These are phyloP conservation scores for human DNA, from an alignment of 2,113 vertebrate genomes.

Conservation along the genomic window GRCh38 chr12:115526001-115526500, in stretches of 20 bases:
- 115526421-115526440: not conserved
- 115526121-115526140: not conserved
- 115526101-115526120: not conserved
- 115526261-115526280: not conserved
- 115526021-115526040: not conserved
- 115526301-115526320: not conserved
- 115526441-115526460: not conserved
- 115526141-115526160: not conserved
- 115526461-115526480: not conserved
- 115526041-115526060: not conserved
- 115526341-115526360: not conserved
- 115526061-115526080: not conserved
- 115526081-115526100: not conserved
- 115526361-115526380: not conserved
- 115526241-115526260: not conserved
- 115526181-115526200: not conserved
- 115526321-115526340: not conserved
- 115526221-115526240: accelerated
- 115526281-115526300: not conserved
- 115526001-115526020: not conserved
- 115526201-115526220: too few relatives aligned
- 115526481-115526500: not conserved
- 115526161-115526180: not conserved
- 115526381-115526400: not conserved
- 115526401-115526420: not conserved